Conservation (phyloP, 2,888 invertebrate species). For the Drosophila mercatorum region DNA sequence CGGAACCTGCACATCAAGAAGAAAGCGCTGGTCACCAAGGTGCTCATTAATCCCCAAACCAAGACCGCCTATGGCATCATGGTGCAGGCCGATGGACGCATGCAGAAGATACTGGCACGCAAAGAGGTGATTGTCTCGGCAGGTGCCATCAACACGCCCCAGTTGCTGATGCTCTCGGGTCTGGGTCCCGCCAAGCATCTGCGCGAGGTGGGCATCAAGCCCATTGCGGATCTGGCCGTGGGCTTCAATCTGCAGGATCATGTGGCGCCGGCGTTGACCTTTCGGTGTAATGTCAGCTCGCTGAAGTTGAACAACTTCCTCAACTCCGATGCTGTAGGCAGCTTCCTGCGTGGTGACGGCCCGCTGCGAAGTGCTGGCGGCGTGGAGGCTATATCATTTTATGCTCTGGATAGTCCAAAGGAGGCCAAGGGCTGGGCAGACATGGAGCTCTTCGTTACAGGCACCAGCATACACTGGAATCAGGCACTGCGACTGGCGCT, state of each 20-base stretch:
- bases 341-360: slow-evolving; percentile 79
- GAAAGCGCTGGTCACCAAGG: slow-evolving; percentile 86
- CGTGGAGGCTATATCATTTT: slow-evolving; percentile 87
- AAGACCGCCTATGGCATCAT: slow-evolving; percentile 86
- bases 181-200: slow-evolving; percentile 88
- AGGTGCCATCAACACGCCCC: slow-evolving; percentile 92
- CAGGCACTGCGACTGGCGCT: slow-evolving; percentile 80
- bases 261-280: slow-evolving; percentile 88
- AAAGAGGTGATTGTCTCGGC: slow-evolving; percentile 91
- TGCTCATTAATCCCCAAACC: slow-evolving; percentile 86
- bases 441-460: slow-evolving; percentile 88
- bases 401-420: slow-evolving; percentile 85
- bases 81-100: slow-evolving; percentile 84
- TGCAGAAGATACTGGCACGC: slow-evolving; percentile 85
- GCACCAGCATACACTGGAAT: slow-evolving; percentile 84
- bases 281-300: slow-evolving; percentile 85
- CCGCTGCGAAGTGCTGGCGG: slow-evolving; percentile 86
- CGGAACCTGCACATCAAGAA: slow-evolving; percentile 87
- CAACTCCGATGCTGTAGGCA: slow-evolving; percentile 47
- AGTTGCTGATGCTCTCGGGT: slow-evolving; percentile 92
- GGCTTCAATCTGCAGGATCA: slow-evolving; percentile 88
- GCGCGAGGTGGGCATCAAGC: slow-evolving; percentile 85
- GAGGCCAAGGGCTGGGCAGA: slow-evolving; percentile 86
- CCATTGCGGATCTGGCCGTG: slow-evolving; percentile 87
- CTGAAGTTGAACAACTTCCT: slow-evolving; percentile 64